Percentiles rank a stretch among this genome's conserved stretches.
These are phyloP conservation scores for Hydropsyche tenuis DNA, from an alignment of 1,140 invertebrate species.

Conservation along the genomic window DNA sequence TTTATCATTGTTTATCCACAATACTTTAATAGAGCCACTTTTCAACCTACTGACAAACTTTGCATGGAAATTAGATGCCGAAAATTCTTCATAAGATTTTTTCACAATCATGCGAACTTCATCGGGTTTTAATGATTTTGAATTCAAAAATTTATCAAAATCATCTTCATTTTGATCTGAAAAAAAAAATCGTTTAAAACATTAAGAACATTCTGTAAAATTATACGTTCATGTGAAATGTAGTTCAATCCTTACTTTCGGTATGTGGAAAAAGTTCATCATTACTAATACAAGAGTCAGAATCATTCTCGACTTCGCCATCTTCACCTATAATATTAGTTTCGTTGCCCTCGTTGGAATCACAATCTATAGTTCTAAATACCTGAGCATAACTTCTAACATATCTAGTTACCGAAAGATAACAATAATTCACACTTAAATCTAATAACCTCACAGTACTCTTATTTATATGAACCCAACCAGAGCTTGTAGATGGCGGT, in stretches of 20 bases:
- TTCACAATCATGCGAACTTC: not conserved
- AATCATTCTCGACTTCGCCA: no score
- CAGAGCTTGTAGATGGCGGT: not conserved
- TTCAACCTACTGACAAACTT: not conserved
- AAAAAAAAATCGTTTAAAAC: slow-evolving; percentile 1
- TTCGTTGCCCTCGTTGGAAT: no score
- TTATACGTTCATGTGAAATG: no score
- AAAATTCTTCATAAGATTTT: not conserved
- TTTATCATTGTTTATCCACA: not conserved
- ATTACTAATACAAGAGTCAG: no score
- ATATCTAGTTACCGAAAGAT: not conserved
- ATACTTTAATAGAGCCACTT: not conserved
- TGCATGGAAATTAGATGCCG: not conserved
- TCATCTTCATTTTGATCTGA: not conserved
- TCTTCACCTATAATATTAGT: no score
- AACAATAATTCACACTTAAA: not conserved
- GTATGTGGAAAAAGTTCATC: no score
- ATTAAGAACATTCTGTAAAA: no score
- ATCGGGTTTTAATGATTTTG: not conserved
- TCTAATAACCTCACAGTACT: not conserved
- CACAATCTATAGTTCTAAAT: no score
- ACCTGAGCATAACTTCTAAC: no score
- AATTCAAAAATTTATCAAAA: not conserved
- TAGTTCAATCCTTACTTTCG: no score
- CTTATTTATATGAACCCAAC: not conserved